These are phyloP conservation scores for Prietella phreatophila DNA, from an alignment of 2,113 vertebrate species.

Conservation along the genomic window DNA sequence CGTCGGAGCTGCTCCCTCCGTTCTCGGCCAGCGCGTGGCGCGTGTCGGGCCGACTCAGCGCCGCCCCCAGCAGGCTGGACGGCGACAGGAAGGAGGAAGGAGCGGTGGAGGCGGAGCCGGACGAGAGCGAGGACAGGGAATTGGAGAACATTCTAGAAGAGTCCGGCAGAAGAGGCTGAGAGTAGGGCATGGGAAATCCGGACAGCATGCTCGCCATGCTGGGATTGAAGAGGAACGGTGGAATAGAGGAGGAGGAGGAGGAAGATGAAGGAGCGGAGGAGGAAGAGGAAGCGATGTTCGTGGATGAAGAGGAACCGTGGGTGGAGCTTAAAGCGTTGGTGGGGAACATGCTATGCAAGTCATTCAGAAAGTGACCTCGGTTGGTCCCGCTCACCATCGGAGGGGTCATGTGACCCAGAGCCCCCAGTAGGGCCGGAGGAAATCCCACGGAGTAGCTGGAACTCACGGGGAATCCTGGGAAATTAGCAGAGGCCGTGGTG, in stretches of 20 bases:
- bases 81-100: constrained; percentile 82
- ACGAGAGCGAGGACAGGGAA: constrained; percentile 75
- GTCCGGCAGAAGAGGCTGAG: constrained; percentile 87
- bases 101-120: constrained; percentile 75
- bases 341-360: constrained; percentile 90
- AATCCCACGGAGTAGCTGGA: constrained; percentile 84
- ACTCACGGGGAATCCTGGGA: constrained; percentile 80
- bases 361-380: constrained; percentile 85
- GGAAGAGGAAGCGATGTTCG: constrained; percentile 78
- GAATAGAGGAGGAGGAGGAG: constrained; percentile 81
- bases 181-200: constrained; percentile 85
- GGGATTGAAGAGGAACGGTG: constrained; percentile 90
- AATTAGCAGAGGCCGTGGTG: constrained; percentile 68
- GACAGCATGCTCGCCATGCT: constrained; percentile 85
- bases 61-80: constrained; percentile 83
- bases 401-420: constrained; percentile 84
- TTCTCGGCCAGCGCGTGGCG: constrained; percentile 78
- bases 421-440: constrained; percentile 86
- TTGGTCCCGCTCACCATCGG: constrained; percentile 83
- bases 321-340: constrained; percentile 78
- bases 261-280: constrained; percentile 79
- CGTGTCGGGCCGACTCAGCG: constrained; percentile 80
- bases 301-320: constrained; percentile 80
- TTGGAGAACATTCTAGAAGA: constrained; percentile 69
- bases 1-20: constrained; percentile 91